Conservation (phyloP, 2,888 invertebrate genomes). For the Ophion costatus region DNA sequence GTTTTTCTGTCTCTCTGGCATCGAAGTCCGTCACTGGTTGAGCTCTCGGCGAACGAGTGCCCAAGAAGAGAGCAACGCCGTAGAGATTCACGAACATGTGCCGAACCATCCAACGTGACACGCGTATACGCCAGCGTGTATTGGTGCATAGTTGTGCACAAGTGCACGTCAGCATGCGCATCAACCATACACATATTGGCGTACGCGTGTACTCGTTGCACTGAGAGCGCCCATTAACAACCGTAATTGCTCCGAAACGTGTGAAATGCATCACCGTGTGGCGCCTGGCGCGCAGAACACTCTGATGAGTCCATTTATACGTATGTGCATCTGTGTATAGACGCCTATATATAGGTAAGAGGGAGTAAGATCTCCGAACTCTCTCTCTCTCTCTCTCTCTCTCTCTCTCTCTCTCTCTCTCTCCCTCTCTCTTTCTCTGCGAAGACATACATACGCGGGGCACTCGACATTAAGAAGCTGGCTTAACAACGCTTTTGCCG, state of each 20-base stretch:
- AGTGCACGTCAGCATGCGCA: not conserved
- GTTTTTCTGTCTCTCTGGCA: conserved; percentile 1
- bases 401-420: no score
- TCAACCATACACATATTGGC: not conserved
- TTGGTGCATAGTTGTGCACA: not conserved
- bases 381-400: not conserved
- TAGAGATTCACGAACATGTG: conserved; percentile 23
- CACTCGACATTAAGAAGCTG: conserved; percentile 61
- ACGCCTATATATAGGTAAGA: not conserved
- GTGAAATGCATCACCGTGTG: conserved; percentile 66
- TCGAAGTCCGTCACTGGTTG: conserved; percentile 41
- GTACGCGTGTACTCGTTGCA: conserved; percentile 24
- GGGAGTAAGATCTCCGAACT: not conserved
- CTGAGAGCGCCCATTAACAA: conserved; percentile 77
- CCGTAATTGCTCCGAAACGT: conserved; percentile 80
- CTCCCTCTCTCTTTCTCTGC: not conserved
- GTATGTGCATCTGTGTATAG: conserved; percentile 14
- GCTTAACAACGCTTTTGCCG: conserved; percentile 14
- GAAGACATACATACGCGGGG: conserved; percentile 22
- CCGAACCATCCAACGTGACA: conserved; percentile 48
- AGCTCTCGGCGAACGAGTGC: conserved; percentile 40
- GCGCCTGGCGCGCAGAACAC: conserved; percentile 35
- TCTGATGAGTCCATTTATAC: not conserved
- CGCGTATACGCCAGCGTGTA: conserved; percentile 6
- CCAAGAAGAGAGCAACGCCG: conserved; percentile 53